phyloP scores from a whole-genome alignment of 2,113 vertebrate species.

The Chaetorhynchus papuensis region DNA sequence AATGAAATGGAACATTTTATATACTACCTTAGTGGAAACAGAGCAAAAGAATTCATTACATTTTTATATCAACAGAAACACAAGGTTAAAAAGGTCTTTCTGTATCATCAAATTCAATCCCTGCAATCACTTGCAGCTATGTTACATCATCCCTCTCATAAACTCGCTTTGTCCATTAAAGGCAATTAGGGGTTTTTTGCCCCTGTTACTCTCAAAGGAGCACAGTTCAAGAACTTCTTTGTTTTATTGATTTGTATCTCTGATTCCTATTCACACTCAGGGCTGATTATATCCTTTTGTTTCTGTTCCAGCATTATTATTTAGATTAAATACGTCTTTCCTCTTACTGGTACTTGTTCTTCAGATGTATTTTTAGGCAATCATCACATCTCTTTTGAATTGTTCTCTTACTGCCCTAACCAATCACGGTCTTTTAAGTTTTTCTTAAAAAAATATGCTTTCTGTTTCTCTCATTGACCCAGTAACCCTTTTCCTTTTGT shows the following conservation, averaged over 20 bases:
- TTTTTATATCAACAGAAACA: neutral
- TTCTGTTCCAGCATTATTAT: neutral
- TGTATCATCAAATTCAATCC: neutral
- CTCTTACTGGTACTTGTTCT: neutral
- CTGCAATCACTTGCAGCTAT: neutral
- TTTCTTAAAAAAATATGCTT: neutral
- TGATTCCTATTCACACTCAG: neutral
- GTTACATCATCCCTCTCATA: neutral
- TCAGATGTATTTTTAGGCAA: neutral
- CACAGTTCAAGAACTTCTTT: neutral
- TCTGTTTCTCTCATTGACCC: neutral
- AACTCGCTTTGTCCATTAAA: neutral
- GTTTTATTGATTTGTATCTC: neutral
- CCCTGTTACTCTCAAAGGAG: neutral
- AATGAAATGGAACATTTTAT: neutral
- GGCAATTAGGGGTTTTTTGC: neutral
- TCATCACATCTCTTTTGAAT: neutral
- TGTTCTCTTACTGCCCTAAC: neutral
- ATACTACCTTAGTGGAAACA: neutral
- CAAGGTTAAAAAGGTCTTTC: neutral
- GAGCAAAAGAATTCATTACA: neutral
- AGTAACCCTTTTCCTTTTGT: neutral
- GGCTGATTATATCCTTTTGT: neutral
- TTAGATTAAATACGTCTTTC: slow-evolving; percentile 5
- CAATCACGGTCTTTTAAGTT: neutral